Conservation (phyloP, 2,888 invertebrate genomes). For the Leptinotarsa rubiginosa region DNA sequence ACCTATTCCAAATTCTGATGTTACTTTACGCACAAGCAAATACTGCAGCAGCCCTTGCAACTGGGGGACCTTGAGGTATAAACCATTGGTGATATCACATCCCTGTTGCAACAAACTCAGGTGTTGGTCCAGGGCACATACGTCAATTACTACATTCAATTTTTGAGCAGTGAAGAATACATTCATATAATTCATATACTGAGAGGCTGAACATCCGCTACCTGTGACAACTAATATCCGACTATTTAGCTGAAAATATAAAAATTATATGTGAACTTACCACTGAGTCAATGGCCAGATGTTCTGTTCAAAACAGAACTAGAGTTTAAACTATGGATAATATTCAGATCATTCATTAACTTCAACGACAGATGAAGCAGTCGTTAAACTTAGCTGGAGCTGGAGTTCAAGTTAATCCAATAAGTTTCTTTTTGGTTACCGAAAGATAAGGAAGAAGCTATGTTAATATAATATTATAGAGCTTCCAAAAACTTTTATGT, state of each 20-base stretch:
- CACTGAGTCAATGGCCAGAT: too few species aligned
- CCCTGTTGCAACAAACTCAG: slow-evolving; percentile 94
- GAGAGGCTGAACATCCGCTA: slow-evolving; percentile 90
- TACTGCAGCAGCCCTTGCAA: slow-evolving; percentile 89
- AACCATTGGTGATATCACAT: slow-evolving; percentile 94
- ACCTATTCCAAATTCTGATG: not conserved
- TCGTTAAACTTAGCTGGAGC: too few species aligned
- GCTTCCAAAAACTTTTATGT: too few species aligned
- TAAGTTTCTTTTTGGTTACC: too few species aligned
- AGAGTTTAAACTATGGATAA: too few species aligned
- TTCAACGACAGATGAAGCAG: too few species aligned
- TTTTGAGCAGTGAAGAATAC: slow-evolving; percentile 94
- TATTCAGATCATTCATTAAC: too few species aligned
- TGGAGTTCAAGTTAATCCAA: too few species aligned
- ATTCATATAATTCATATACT: slow-evolving; percentile 99
- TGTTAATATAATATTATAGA: too few species aligned
- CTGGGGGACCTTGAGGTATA: slow-evolving; percentile 89
- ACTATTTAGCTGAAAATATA: slow-evolving; percentile 71
- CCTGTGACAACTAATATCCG: slow-evolving; percentile 89
- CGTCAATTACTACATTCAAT: slow-evolving; percentile 89
- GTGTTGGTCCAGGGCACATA: slow-evolving; percentile 92
- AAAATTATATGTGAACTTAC: too few species aligned
- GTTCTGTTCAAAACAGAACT: too few species aligned
- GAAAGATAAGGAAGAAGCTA: too few species aligned
- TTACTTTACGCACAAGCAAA: slow-evolving; percentile 74